These are phyloP conservation scores for Agriopis marginaria DNA, from an alignment of 2,888 invertebrate species.

Conservation along the genomic window DNA sequence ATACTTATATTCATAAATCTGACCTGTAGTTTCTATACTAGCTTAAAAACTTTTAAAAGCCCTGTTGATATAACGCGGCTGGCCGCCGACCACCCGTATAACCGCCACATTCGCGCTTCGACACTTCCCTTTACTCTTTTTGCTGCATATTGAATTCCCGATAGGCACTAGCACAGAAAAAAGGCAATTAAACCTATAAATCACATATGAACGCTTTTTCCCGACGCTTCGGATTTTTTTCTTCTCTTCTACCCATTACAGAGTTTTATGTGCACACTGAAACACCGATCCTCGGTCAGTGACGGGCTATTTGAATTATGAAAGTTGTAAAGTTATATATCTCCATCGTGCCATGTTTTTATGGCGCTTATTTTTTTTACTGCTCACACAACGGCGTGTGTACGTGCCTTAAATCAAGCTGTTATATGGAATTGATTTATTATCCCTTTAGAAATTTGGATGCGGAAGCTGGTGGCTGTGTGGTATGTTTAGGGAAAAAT, in stretches of 20 bases:
- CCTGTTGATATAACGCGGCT: constrained; percentile 38
- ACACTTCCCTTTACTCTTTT: constrained; percentile 66
- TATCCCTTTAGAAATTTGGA: constrained; percentile 56
- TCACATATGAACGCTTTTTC: constrained; percentile 70
- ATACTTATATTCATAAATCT: background rate
- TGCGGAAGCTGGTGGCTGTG: constrained; percentile 44
- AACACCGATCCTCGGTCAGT: constrained; percentile 63
- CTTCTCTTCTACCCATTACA: constrained; percentile 64
- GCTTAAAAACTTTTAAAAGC: constrained; percentile 35
- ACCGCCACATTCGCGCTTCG: constrained; percentile 58
- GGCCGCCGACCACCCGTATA: constrained; percentile 30
- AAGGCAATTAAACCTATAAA: constrained; percentile 81
- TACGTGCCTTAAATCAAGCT: constrained; percentile 72
- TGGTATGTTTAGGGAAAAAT: constrained; percentile 21
- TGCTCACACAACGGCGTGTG: constrained; percentile 66
- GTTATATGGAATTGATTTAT: constrained; percentile 71
- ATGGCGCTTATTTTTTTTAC: constrained; percentile 74
- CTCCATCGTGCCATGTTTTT: constrained; percentile 72
- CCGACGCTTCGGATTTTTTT: constrained; percentile 51
- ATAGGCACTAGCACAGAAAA: constrained; percentile 66
- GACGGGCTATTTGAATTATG: constrained; percentile 81
- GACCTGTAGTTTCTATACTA: constrained; percentile 11
- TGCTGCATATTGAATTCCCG: constrained; percentile 78
- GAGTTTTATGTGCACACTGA: constrained; percentile 70
- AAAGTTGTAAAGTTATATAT: constrained; percentile 80